Evolutionary conservation across 2,113 vertebrate species (phyloP), one percentile per base, ranked within the genome.

Genomic region (Hippotragus niger): DNA sequence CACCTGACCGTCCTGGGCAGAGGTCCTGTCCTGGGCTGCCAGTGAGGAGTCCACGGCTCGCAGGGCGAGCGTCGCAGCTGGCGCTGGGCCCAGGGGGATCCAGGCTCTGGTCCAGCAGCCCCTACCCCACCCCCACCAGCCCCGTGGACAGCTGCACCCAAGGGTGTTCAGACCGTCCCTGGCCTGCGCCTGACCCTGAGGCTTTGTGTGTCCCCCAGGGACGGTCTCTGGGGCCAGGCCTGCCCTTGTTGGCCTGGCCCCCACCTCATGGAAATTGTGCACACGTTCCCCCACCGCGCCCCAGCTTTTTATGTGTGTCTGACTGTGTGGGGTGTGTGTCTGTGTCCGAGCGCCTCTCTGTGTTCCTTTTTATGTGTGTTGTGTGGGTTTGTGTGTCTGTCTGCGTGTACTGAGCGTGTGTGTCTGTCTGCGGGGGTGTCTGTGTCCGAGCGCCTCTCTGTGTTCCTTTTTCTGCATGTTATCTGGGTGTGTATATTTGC

Each of bases 211-310:
- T 2, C 21, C 19, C 8, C 9, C 33, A 0, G 43, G 21, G 55
- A 50, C 4, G 10, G 31, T 25, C 87, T 64, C 36, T 33, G 64
- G 29, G 40, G 27, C 40, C 36, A 85, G 94, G 47, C 27, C 29
- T 84, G 45, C 7, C 2, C 40, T 58, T n/a, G 36, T 33, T 17
- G 17, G n/a, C 25, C 90, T 92, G 40, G 17, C 16, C 29, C 33
- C 52, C 67, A 17, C 40, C 67, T 52, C 85, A 31, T 40, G 25
- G 84, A 43, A 58, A 13, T 9, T n/a, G 64, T 83, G 21, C 33
- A 40, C 13, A 6, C 13, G 1, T 2, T 11, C 36, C 3, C 36
- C 2, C 16, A 7, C 40, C 19, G 55, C 2, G 13, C 14, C 50
- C 45, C 36, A 47, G 25, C 36, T 50, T 36, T 53, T 10, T 4